phyloP scores from a whole-genome alignment of 2,797 vertebrate species.

The Sebastes minor region DNA sequence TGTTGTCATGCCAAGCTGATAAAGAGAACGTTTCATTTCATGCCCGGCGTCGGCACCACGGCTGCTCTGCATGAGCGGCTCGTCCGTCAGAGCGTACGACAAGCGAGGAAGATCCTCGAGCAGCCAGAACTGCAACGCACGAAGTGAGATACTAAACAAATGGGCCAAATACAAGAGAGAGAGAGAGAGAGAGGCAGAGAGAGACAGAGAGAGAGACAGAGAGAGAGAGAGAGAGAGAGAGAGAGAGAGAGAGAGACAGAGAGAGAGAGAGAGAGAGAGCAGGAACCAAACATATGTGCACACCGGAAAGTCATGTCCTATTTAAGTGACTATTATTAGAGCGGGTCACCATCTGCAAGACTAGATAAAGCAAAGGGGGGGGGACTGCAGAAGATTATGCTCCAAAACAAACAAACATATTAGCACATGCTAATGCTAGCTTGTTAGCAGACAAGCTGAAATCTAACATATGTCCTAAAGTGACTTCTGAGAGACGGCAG shows the following conservation, averaged over 20 bases:
- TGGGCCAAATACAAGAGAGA: conserved; percentile 5
- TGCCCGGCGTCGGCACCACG: conserved; percentile 27
- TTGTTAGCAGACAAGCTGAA: conserved; percentile 9
- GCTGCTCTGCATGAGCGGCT: conserved; percentile 52
- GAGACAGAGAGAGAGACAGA: background rate
- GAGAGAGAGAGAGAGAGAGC: conserved; percentile 8
- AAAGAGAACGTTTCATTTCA: conserved; percentile 63
- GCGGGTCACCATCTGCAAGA: conserved; percentile 67
- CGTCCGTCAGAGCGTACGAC: conserved; percentile 33
- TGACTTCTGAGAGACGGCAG: background rate
- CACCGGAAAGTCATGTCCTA: conserved; percentile 66
- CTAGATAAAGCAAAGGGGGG: conserved; percentile 29
- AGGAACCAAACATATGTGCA: conserved; percentile 58
- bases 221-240: background rate
- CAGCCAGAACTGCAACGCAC: background rate
- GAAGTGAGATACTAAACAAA: conserved; percentile 38
- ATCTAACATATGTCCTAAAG: background rate
- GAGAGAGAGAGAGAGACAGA: background rate
- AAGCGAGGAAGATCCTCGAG: conserved; percentile 29
- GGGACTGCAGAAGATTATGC: conserved; percentile 14
- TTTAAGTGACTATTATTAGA: conserved; percentile 72
- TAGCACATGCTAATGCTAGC: conserved; percentile 46
- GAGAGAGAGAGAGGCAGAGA: background rate
- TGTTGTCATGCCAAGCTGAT: conserved; percentile 42
- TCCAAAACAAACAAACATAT: conserved; percentile 51